phyloP scores from a whole-genome alignment of 2,113 vertebrate genomes.

The Bubalus kerabau region DNA sequence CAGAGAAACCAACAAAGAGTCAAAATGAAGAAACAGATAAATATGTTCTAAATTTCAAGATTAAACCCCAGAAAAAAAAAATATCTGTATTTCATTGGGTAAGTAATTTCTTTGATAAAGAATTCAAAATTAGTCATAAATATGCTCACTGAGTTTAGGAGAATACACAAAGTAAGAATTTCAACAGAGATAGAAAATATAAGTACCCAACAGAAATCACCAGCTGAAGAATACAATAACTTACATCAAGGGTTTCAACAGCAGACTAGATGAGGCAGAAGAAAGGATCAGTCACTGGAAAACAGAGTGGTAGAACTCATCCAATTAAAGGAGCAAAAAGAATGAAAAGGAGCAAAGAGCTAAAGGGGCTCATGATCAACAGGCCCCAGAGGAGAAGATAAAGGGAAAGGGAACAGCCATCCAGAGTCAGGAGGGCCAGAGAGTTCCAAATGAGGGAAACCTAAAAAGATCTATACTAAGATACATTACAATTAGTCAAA shows the following conservation, averaged over 20 bases:
- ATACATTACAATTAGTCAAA: not conserved
- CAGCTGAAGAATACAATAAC: not conserved
- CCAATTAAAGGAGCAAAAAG: not conserved
- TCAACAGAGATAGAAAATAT: not conserved
- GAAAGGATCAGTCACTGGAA: not conserved
- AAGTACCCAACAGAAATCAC: not conserved
- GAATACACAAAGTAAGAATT: not conserved
- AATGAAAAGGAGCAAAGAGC: not conserved
- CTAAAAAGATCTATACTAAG: not conserved
- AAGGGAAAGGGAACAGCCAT: not conserved
- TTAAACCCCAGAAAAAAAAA: not conserved
- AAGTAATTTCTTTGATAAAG: not conserved
- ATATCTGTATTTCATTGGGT: too few relatives aligned
- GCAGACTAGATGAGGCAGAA: not conserved
- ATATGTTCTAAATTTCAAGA: not conserved
- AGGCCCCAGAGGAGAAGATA: not conserved
- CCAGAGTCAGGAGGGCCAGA: not conserved
- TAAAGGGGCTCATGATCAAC: not conserved
- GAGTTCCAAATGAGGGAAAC: not conserved
- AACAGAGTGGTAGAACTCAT: not conserved
- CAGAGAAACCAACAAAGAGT: not conserved
- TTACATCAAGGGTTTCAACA: not conserved
- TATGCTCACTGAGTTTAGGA: not conserved
- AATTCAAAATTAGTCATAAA: not conserved
- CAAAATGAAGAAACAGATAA: not conserved